Percentiles rank a stretch among this genome's conserved stretches.
phyloP scores from a whole-genome alignment of 92 coral and sea anemone species.

The Porites rus region DNA sequence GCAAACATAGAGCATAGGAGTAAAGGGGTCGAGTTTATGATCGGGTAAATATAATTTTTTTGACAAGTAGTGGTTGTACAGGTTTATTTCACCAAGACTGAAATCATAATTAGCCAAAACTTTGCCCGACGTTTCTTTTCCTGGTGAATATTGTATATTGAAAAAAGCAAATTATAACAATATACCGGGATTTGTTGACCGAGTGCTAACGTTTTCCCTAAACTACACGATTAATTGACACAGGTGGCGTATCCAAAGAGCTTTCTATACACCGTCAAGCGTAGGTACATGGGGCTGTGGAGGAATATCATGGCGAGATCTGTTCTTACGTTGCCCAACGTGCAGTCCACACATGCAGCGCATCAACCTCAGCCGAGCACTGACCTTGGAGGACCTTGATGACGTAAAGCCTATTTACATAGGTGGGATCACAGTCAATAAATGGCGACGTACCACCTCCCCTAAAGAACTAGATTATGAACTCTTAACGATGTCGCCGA shows the following conservation, averaged over 20 bases:
- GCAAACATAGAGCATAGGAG: no score
- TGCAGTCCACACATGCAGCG: constrained; percentile 3
- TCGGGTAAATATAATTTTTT: no score
- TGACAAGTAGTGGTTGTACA: no score
- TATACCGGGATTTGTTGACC: no score
- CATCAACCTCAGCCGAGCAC: constrained; percentile 55
- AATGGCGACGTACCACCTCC: constrained; percentile 67
- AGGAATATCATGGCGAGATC: constrained; percentile 57
- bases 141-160: no score
- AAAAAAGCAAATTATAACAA: no score
- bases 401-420: constrained; percentile 76
- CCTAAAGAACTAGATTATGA: constrained; percentile 39
- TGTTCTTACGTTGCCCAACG: constrained; percentile 54
- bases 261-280: constrained; percentile 71
- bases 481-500: constrained; percentile 66
- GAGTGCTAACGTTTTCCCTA: not conserved
- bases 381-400: constrained; percentile 70
- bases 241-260: constrained; percentile 72
- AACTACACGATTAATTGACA: not conserved
- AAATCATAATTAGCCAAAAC: no score
- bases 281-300: constrained; percentile 55
- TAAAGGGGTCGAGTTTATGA: no score
- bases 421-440: constrained; percentile 70
- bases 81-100: no score
- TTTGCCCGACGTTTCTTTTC: no score